A percentile compares a stretch with the other conserved stretches of the same genome.
Evolutionary conservation across 2,888 invertebrate genomes (phyloP).

Genomic region (Empis stercorea): DNA sequence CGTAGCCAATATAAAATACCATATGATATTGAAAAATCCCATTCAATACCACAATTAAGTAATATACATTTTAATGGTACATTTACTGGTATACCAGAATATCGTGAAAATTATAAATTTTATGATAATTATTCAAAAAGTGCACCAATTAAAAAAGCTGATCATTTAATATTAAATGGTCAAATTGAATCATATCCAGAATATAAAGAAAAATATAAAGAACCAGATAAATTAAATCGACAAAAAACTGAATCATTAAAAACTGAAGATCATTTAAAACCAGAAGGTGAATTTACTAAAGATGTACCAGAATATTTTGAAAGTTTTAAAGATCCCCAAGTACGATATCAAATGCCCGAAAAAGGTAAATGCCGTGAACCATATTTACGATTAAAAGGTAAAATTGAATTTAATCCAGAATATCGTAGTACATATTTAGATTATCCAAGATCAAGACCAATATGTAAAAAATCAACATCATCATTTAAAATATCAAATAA

Average conservation of each 20-base stretch:
- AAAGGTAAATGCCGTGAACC: slow-evolving; percentile 32
- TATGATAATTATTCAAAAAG: slow-evolving; percentile 33
- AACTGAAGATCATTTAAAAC: slow-evolving; percentile 27
- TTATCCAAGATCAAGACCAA: slow-evolving; percentile 32
- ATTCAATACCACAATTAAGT: slow-evolving; percentile 34
- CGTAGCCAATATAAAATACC: slow-evolving; percentile 29
- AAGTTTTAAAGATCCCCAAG: slow-evolving; percentile 33
- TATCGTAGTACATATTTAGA: slow-evolving; percentile 32
- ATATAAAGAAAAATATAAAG: slow-evolving; percentile 29
- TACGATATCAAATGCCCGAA: slow-evolving; percentile 29
- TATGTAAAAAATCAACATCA: slow-evolving; percentile 29
- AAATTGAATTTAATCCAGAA: slow-evolving; percentile 35
- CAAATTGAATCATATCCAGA: slow-evolving; percentile 24
- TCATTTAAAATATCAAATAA: slow-evolving; percentile 20
- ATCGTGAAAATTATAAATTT: slow-evolving; percentile 32
- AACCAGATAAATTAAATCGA: slow-evolving; percentile 22
- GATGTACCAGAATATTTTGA: slow-evolving; percentile 33
- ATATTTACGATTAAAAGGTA: slow-evolving; percentile 30
- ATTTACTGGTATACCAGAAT: slow-evolving; percentile 31
- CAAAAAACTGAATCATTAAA: slow-evolving; percentile 22
- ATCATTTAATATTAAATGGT: slow-evolving; percentile 28
- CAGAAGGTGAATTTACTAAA: slow-evolving; percentile 28
- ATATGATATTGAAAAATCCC: slow-evolving; percentile 30
- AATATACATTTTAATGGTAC: slow-evolving; percentile 31
- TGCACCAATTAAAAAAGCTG: slow-evolving; percentile 32